Base-by-base conservation (phyloP, 2,113 vertebrate genomes). In the Sylvia atricapilla region DNA sequence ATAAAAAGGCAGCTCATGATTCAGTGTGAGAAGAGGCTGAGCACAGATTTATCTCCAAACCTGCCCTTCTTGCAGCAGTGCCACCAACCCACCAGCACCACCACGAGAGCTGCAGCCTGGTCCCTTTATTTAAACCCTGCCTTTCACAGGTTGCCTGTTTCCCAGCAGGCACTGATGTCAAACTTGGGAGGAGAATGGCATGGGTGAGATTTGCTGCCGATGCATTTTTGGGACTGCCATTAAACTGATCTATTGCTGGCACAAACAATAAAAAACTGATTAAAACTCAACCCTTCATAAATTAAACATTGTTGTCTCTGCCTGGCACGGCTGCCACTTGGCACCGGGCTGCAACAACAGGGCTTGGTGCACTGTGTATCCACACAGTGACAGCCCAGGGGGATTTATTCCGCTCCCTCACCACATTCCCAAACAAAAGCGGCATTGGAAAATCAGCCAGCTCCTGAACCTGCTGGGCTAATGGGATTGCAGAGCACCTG, bases 181-280 rank as follows among this genome's bases (percentile, higher is more conserved):
- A 67, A 75, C 90, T 78, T 83, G 15, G 62, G 63, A 84, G 60
- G 94, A 87, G 83, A 93, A 70, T 69, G 92, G 67, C 90, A 78
- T 52, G 59, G 88, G 66, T 22, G 75, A 94, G 72, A 94, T 96
- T 86, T 94, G 95, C 96, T 95, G 94, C 95, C 13, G 20, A 55
- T 92, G 95, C 95, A 80, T 82, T 95, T 96, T 88, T 92, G 49
- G 82, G 83, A 10, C 80, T 96, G 88, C 80, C 88, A 87, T 95
- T 90, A 94, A 94, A 93, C 89, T 93, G 96, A 89, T 94, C 74
- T 96, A 94, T 89, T 66, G 92, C 91, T 96, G 95, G 93, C 93
- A 95, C 78, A 93, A 97, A 97, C 91, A 90, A 93, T 95, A 96
- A 96, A 95, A 93, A 89, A 47, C 94, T 95, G 93, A 96, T 95